Evolutionary conservation across 2,888 invertebrate genomes (phyloP), one percentile per base, ranked within the genome.

Genomic region (Acanthacorydalis orientalis): DNA sequence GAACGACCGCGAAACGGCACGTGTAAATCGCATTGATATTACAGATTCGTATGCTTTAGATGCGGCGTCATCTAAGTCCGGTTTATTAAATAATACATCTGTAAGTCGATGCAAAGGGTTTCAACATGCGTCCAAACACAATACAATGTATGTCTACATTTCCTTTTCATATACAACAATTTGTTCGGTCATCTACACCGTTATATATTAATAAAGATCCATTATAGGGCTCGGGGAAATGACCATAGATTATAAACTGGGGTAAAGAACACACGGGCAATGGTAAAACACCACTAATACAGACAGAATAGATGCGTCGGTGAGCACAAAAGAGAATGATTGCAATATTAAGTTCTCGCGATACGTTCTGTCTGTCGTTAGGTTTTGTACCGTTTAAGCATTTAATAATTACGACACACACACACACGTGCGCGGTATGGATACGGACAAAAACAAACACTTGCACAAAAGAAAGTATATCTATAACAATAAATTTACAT

Each of bases 181-280:
- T 34, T 15, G 34, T 15, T n/a, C 35, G 45, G 14, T n/a, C 12
- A 11, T 10, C 45, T 37, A 35, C 35, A 34, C 15, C 16, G 45
- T 45, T 45, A 45, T 45, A 45, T 45, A 45, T 45, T 45, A 45
- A 45, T 45, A 45, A 45, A 45, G 45, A 45, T 45, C 45, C 45
- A 45, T 45, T 45, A 45, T 45, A 37, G 35, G 15, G 15, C 45
- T 37, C 15, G 14, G 23, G 15, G 31, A 45, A 45, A 45, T 45
- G 45, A 45, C 45, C 45, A 45, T 16, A 37, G 45, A 45, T 45
- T 45, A 45, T 45, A 45, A 45, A 45, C 45, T 45, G 23, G 31
- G 31, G 43, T 23, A 43, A 43, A 43, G 43, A 43, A 23, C 23
- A 14, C 23, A 23, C 23, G 23, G 6, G 23, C 23, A 4, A 23